These are phyloP conservation scores for Enoplolaimus lenunculus DNA, from an alignment of 2,888 invertebrate genomes.

Conservation along the genomic window DNA sequence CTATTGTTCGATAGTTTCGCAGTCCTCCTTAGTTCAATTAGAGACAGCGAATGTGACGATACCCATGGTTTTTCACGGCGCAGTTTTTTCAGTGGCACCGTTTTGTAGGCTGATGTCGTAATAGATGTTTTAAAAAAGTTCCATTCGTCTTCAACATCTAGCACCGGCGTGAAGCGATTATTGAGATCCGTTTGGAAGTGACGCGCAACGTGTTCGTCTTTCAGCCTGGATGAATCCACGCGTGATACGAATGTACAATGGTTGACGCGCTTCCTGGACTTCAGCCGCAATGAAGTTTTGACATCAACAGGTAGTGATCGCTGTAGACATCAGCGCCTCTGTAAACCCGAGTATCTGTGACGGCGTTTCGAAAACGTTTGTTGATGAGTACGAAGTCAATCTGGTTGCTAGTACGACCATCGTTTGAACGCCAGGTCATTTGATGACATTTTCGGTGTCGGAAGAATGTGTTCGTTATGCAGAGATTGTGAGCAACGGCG, in stretches of 20 bases:
- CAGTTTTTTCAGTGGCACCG: not conserved
- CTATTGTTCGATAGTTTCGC: not conserved
- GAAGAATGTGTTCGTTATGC: not conserved
- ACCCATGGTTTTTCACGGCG: not conserved
- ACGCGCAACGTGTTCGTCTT: too few relatives aligned
- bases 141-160: not conserved
- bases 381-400: slow-evolving; percentile 2
- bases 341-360: not conserved
- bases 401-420: not conserved
- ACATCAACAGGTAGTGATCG: not conserved
- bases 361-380: not conserved
- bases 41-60: not conserved
- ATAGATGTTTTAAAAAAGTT: not conserved
- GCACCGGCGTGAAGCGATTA: too few relatives aligned
- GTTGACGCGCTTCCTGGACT: not conserved
- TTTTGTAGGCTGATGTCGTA: not conserved
- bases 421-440: slow-evolving; percentile 10
- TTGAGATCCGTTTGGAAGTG: too few relatives aligned
- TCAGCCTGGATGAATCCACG: too few relatives aligned
- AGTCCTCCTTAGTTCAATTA: not conserved
- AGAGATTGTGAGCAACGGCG: not conserved
- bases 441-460: not conserved
- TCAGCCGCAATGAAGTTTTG: not conserved
- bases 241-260: too few relatives aligned
- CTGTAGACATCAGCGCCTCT: slow-evolving; percentile 1